A percentile compares a stretch with the other conserved stretches of the same genome.
phyloP scores from a whole-genome alignment of 1,140 invertebrate species.

The Radopholus similis region DNA sequence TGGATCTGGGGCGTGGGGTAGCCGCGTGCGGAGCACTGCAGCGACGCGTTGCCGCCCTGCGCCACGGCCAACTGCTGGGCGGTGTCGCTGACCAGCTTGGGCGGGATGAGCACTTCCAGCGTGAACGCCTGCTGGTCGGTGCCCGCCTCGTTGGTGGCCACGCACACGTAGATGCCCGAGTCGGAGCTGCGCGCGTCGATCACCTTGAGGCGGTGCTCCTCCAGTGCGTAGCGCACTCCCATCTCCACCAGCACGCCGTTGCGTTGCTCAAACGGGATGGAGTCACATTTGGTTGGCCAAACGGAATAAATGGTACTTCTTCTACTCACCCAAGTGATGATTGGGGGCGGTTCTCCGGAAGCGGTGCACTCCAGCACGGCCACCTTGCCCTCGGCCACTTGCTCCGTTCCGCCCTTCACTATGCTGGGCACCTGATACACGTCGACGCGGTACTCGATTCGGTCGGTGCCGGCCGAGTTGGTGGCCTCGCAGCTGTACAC shows the following conservation, averaged over 20 bases:
- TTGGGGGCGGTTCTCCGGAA: constrained; percentile 44
- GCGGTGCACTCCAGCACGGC: constrained; percentile 48
- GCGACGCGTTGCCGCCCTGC: constrained; percentile 34
- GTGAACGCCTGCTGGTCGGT: constrained; percentile 58
- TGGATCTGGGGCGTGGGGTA: constrained; percentile 47
- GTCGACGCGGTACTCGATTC: constrained; percentile 43
- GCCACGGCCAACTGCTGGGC: constrained; percentile 40
- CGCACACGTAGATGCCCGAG: constrained; percentile 59
- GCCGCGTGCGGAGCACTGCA: constrained; percentile 46
- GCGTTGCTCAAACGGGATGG: constrained; percentile 20
- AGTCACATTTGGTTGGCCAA: background rate
- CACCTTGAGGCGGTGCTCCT: constrained; percentile 29
- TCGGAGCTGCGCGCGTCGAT: constrained; percentile 54
- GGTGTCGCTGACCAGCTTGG: constrained; percentile 35
- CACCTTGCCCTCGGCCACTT: constrained; percentile 53
- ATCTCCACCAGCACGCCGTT: constrained; percentile 55
- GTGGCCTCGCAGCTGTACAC: constrained; percentile 48
- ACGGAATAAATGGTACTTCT: too few species aligned
- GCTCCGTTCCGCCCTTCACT: constrained; percentile 48
- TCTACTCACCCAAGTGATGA: constrained; percentile 36
- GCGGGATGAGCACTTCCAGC: constrained; percentile 32
- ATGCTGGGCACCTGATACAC: constrained; percentile 50
- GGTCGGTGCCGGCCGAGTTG: constrained; percentile 51
- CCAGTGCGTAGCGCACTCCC: constrained; percentile 47
- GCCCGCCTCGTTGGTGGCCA: constrained; percentile 54